phyloP scores from a whole-genome alignment of 2,888 invertebrate genomes.

The Boloria euphrosyne region DNA sequence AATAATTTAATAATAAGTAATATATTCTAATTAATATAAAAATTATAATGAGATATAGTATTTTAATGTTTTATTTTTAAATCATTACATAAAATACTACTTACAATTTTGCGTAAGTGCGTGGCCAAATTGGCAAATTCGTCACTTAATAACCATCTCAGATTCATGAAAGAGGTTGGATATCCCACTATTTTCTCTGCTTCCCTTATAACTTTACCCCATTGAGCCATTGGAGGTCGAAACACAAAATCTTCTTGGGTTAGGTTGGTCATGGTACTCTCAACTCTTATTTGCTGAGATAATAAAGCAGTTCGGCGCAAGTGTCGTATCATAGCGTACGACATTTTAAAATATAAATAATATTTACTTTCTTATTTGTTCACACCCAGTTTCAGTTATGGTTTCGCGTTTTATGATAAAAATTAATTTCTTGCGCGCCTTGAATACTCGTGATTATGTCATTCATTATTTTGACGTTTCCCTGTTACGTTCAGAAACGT shows the following conservation, averaged over 20 bases:
- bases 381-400: slow-evolving; percentile 45
- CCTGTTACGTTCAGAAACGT: slow-evolving; percentile 52
- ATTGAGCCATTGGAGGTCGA: slow-evolving; percentile 69
- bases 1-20: no score
- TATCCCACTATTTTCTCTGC: slow-evolving; percentile 80
- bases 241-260: slow-evolving; percentile 74
- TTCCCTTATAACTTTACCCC: slow-evolving; percentile 75
- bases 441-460: slow-evolving; percentile 40
- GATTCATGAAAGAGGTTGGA: slow-evolving; percentile 83
- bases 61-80: no score
- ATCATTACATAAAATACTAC: slow-evolving; percentile 43
- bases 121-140: slow-evolving; percentile 84
- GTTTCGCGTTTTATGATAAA: slow-evolving; percentile 34
- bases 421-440: slow-evolving; percentile 34
- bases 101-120: slow-evolving; percentile 79
- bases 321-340: slow-evolving; percentile 68
- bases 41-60: no score
- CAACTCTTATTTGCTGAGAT: slow-evolving; percentile 63
- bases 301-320: slow-evolving; percentile 64
- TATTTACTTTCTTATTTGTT: slow-evolving; percentile 42
- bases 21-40: no score
- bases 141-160: slow-evolving; percentile 84
- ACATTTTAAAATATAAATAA: slow-evolving; percentile 54
- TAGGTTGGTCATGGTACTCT: slow-evolving; percentile 69
- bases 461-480: slow-evolving; percentile 39